Evolutionary conservation across 1,140 invertebrate species (phyloP).

Genomic region (Parapsyche elsis): DNA sequence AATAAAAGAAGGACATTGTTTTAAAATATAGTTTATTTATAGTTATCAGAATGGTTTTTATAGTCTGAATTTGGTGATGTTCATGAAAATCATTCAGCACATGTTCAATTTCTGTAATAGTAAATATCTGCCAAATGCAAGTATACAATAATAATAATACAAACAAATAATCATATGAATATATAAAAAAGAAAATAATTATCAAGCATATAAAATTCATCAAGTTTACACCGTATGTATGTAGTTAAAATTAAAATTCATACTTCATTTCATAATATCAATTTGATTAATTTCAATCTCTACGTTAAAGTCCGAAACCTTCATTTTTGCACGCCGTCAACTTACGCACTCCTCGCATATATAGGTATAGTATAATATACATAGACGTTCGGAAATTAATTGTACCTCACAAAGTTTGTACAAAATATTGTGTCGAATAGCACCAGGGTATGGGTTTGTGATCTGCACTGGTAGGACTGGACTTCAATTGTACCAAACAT

Average conservation of each 20-base stretch:
- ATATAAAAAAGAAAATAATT: background rate
- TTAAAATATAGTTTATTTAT: conserved; percentile 31
- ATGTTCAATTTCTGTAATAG: background rate
- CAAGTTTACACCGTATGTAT: background rate
- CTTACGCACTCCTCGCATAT: too few species aligned
- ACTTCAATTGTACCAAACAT: background rate
- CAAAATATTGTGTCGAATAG: conserved; percentile 4
- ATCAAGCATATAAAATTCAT: background rate
- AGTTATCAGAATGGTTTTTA: conserved; percentile 23
- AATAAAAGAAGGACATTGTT: background rate
- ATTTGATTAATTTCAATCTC: too few species aligned
- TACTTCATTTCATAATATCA: too few species aligned
- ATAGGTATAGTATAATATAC: too few species aligned
- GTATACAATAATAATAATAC: background rate
- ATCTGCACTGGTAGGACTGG: background rate
- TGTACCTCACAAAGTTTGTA: background rate
- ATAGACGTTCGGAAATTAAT: background rate
- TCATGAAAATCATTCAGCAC: background rate
- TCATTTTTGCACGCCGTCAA: too few species aligned
- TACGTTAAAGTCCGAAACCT: too few species aligned
- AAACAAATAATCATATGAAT: background rate
- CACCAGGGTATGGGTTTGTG: background rate
- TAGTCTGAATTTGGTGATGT: conserved; percentile 21
- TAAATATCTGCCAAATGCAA: background rate
- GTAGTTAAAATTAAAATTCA: too few species aligned